phyloP scores from a whole-genome alignment of 2,113 vertebrate species.

The Urocynchramus pylzowi region DNA sequence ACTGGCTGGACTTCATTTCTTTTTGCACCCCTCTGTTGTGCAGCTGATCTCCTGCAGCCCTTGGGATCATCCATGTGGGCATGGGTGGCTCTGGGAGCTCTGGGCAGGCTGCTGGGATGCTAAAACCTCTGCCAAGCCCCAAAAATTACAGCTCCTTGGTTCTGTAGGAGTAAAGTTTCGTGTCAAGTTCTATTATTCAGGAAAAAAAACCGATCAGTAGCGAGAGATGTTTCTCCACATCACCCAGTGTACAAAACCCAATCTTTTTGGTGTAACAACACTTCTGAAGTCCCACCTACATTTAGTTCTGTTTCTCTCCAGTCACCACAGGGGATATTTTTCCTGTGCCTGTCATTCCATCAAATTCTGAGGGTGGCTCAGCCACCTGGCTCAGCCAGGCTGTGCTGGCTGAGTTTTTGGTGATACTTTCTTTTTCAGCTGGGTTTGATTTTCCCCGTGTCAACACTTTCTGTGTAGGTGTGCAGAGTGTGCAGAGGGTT shows the following conservation, averaged over 20 bases:
- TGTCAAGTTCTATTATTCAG: background rate
- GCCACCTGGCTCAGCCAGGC: background rate
- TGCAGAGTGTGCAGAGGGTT: background rate
- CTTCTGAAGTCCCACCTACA: background rate
- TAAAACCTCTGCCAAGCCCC: background rate
- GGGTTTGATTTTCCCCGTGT: background rate
- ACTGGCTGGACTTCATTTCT: fast-evolving
- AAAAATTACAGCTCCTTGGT: background rate
- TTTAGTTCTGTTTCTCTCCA: background rate
- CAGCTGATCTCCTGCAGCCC: background rate
- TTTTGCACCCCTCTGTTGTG: background rate
- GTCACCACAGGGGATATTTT: background rate
- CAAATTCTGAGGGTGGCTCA: background rate
- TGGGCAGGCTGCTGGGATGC: background rate
- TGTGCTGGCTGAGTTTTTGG: background rate
- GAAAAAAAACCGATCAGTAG: background rate
- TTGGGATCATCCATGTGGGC: fast-evolving
- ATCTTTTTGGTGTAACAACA: background rate
- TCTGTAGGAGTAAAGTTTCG: background rate
- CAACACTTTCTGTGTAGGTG: conserved; percentile 6
- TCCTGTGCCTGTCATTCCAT: background rate
- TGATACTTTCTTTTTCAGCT: background rate
- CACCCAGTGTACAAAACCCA: background rate
- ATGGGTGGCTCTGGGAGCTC: fast-evolving
- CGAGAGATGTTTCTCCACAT: background rate